Base-by-base conservation (phyloP, 2,888 invertebrate species). In the Oxycera nigricornis region DNA sequence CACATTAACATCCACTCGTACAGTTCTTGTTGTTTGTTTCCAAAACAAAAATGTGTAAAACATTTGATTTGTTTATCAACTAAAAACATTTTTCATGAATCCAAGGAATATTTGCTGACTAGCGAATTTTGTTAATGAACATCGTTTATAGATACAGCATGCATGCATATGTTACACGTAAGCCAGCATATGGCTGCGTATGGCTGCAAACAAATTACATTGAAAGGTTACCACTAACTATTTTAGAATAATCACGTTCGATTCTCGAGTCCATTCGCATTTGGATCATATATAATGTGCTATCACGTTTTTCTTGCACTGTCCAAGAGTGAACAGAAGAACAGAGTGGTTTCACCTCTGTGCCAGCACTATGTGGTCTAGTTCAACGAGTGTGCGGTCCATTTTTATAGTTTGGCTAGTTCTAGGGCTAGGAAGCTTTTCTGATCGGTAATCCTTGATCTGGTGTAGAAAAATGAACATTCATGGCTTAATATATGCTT, bases 211-310 rank as follows among this genome's bases (percentile, higher is more conserved):
- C 4, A 46, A 20, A 55, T 55, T 55, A 6, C 26, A 31, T 17
- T 17, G 3, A 55, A 17, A 35, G n/a, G 4, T 65, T 24, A 35
- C 39, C 24, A n/a, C 17, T 24, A 65, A 65, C 22, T 9, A 65
- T 41, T 17, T 65, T 24, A 24, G 22, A 24, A 65, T 39, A 4
- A 41, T 65, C 65, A 65, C 65, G 65, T 65, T 65, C 41, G 39
- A 65, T 65, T 39, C 14, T n/a, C 24, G n/a, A 24, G 2, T 24
- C 0, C 26, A 28, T n/a, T n/a, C n/a, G 28, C 30, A 9, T 39
- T 31, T 22, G 20, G 22, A 20, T 39, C 39, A 65, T 65, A 39
- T 65, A 65, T 41, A 65, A 22, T 41, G 26, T 65, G 39, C 2
- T 22, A 11, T 20, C 35, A 65, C 39, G 11, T 3, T 65, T 65